phyloP scores from a whole-genome alignment of 2,113 vertebrate genomes.

The Mus pahari region DNA sequence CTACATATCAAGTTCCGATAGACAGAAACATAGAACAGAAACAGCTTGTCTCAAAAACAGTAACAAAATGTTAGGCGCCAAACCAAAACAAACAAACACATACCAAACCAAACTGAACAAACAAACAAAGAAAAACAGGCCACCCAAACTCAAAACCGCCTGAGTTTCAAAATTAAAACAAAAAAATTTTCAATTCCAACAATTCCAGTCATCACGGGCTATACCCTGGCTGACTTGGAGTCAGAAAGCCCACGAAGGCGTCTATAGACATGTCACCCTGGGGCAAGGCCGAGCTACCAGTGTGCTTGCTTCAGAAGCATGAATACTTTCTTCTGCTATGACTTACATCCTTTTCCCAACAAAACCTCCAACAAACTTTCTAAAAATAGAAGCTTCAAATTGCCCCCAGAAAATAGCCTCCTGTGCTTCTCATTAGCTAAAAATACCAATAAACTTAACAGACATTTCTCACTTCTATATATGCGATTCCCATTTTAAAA shows the following conservation, averaged over 20 bases:
- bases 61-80: background rate
- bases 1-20: background rate
- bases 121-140: background rate
- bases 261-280: accelerated
- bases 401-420: background rate
- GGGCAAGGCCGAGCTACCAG: too few relatives aligned
- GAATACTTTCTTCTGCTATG: background rate
- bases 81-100: background rate
- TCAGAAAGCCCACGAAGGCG: background rate
- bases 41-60: background rate
- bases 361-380: background rate
- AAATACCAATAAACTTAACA: background rate
- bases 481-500: background rate
- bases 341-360: background rate
- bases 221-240: background rate
- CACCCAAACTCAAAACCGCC: background rate
- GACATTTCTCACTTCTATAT: constrained; percentile 54
- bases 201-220: background rate
- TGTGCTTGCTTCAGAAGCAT: background rate
- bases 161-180: background rate
- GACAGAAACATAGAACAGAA: background rate
- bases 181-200: background rate
- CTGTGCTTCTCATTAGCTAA: background rate
- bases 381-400: background rate
- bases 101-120: background rate